Evolutionary conservation across 2,888 invertebrate genomes (phyloP).

Genomic region (Limnephilus rhombicus): DNA sequence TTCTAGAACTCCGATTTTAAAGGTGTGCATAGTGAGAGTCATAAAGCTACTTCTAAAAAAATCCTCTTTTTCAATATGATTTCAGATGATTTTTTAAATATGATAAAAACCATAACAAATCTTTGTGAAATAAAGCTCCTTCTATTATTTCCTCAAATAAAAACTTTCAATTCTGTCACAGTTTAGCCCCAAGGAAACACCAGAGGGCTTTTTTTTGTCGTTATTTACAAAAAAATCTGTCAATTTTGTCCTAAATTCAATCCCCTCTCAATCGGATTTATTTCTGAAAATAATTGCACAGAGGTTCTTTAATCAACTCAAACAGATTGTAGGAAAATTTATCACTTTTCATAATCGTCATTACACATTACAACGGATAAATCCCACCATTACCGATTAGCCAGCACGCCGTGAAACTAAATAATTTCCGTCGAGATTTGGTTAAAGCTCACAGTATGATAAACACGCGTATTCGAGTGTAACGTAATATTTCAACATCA

Average conservation of each 20-base stretch:
- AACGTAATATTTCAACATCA: conserved; percentile 8
- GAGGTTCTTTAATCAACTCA: not conserved
- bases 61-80: too few relatives aligned
- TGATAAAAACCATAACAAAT: too few relatives aligned
- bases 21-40: not conserved
- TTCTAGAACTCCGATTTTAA: not conserved
- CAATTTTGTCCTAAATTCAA: not conserved
- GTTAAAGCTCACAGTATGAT: not conserved
- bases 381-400: not conserved
- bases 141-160: not conserved
- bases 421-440: not conserved
- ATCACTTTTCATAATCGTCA: not conserved
- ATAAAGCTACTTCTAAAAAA: not conserved
- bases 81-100: too few relatives aligned
- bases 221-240: not conserved
- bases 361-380: not conserved
- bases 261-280: not conserved
- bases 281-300: not conserved
- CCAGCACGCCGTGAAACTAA: not conserved
- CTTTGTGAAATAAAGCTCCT: not conserved
- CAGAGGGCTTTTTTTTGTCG: not conserved
- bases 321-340: not conserved
- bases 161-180: not conserved
- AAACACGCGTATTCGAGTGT: not conserved
- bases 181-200: not conserved